Evolutionary conservation across 2,888 invertebrate species (phyloP).

Genomic region (Adela reaumurella): DNA sequence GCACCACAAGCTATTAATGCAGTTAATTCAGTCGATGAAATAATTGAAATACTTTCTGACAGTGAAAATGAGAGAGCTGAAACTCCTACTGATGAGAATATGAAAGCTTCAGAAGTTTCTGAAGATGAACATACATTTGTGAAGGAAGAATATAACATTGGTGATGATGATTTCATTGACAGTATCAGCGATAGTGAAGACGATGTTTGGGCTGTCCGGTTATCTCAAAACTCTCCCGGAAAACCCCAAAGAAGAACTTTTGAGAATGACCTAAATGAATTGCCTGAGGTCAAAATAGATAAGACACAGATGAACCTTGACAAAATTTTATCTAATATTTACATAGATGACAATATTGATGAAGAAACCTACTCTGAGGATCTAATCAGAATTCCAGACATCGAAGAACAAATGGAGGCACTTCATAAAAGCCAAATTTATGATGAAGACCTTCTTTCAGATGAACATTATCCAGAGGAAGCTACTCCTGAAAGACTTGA

Average conservation of each 20-base stretch:
- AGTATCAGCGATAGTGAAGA: constrained; percentile 52
- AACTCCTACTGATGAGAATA: constrained; percentile 24
- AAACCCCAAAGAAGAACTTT: constrained; percentile 25
- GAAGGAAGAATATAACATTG: constrained; percentile 36
- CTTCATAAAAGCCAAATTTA: no score
- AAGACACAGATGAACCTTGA: no score
- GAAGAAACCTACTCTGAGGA: constrained; percentile 28
- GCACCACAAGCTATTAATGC: no score
- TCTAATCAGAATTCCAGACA: constrained; percentile 23
- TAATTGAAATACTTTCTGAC: constrained; percentile 2
- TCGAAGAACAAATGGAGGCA: neutral
- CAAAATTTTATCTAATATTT: neutral
- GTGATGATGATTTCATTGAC: constrained; percentile 31
- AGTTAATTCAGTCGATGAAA: constrained; percentile 19
- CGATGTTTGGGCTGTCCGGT: constrained; percentile 47
- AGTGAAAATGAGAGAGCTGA: constrained; percentile 4
- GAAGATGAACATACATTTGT: constrained; percentile 21
- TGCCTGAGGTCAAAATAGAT: neutral
- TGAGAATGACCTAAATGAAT: neutral
- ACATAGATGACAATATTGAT: constrained; percentile 18
- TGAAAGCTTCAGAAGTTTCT: constrained; percentile 17
- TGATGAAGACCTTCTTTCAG: no score
- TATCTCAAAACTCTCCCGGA: constrained; percentile 47
- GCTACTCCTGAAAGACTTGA: no score
- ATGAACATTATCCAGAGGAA: no score